phyloP scores from a whole-genome alignment of 2,113 vertebrate genomes.

The Chascanopsetta lugubris region DNA sequence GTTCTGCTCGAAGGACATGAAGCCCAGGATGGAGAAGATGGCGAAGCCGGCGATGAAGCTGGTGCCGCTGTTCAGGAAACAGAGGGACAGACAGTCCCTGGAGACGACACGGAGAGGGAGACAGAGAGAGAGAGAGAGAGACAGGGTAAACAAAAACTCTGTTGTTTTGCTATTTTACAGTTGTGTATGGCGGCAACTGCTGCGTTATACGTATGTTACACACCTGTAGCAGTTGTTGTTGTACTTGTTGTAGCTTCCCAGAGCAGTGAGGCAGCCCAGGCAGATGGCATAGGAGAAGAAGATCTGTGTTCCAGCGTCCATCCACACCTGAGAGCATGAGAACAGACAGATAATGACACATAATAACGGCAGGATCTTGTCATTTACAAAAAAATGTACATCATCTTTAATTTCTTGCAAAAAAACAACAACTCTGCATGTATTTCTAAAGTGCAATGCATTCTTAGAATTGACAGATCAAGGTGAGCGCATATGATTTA shows the following conservation, averaged over 20 bases:
- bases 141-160: background rate
- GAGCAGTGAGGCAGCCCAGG: constrained; percentile 91
- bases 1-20: constrained; percentile 94
- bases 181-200: background rate
- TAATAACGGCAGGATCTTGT: no score
- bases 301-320: constrained; percentile 98
- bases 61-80: constrained; percentile 95
- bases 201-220: constrained; percentile 4
- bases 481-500: no score
- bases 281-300: constrained; percentile 98
- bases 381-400: background rate
- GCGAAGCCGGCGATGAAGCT: constrained; percentile 96
- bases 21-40: constrained; percentile 97
- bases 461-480: no score
- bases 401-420: no score
- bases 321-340: constrained; percentile 88
- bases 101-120: background rate
- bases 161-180: background rate
- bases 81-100: constrained; percentile 93
- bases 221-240: constrained; percentile 98
- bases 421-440: no score
- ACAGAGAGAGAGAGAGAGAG: background rate
- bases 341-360: constrained; percentile 1
- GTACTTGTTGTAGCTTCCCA: constrained; percentile 97
- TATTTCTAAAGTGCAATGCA: no score